Conservation (phyloP, 2,888 invertebrate genomes). For the Cepaea hortensis region DNA sequence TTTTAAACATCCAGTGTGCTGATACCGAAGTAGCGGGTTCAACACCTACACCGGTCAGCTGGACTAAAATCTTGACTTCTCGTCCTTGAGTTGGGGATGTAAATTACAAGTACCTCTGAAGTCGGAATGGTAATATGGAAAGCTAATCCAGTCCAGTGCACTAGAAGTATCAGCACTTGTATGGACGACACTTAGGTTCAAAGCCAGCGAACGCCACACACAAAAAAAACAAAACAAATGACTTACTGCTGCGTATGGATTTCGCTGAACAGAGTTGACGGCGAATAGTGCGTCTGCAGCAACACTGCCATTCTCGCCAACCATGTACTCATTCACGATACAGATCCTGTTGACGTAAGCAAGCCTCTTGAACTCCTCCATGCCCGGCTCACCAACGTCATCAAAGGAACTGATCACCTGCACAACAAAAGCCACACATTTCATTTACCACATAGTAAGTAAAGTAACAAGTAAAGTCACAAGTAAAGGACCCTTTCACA, state of each 20-base stretch:
- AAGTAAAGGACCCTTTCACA: no score
- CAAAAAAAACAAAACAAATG: not conserved
- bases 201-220: not conserved
- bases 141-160: no score
- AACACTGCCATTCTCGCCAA: conserved; percentile 59
- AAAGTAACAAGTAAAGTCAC: no score
- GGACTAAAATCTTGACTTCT: no score
- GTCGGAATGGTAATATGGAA: no score
- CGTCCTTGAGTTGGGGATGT: no score
- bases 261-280: conserved; percentile 51
- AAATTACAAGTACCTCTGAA: no score
- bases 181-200: not conserved
- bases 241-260: conserved; percentile 39
- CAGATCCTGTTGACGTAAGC: conserved; percentile 69
- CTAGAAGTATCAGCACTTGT: no score
- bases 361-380: conserved; percentile 67
- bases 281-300: conserved; percentile 56
- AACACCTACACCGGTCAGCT: no score
- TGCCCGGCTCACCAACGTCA: conserved; percentile 63
- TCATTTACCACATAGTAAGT: no score
- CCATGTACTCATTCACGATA: conserved; percentile 63
- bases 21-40: no score
- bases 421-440: conserved; percentile 52
- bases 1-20: no score
- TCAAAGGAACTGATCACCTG: conserved; percentile 72